phyloP scores from a whole-genome alignment of 2,113 vertebrate species.

The Bungarus multicinctus region DNA sequence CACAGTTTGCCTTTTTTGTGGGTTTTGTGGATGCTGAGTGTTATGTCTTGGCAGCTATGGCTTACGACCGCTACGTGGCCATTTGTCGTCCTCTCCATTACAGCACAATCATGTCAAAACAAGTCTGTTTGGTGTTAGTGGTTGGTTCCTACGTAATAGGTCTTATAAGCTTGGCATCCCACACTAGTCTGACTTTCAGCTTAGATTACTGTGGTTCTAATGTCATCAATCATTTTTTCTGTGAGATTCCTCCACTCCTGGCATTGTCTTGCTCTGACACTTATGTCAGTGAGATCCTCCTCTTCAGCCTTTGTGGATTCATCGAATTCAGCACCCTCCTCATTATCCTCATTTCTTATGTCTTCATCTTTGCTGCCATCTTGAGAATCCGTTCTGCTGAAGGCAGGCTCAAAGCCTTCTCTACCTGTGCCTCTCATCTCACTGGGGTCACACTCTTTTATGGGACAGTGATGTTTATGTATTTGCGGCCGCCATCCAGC shows the following conservation, averaged over 20 bases:
- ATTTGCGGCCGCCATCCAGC: constrained; percentile 49
- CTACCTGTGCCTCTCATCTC: constrained; percentile 57
- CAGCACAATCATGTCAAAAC: constrained; percentile 58
- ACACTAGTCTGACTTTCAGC: constrained; percentile 53
- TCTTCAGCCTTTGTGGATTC: constrained; percentile 54
- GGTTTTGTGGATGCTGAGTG: constrained; percentile 63
- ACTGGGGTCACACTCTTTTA: constrained; percentile 60
- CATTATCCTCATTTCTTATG: constrained; percentile 54
- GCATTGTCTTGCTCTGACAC: constrained; percentile 63
- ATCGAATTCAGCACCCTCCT: constrained; percentile 53
- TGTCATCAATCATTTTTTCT: constrained; percentile 65
- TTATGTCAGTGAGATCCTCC: constrained; percentile 50
- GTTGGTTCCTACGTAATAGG: constrained; percentile 48
- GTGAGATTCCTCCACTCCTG: constrained; percentile 66
- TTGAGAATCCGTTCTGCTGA: constrained; percentile 39
- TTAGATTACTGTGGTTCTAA: constrained; percentile 56
- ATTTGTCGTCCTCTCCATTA: constrained; percentile 70
- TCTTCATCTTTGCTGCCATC: constrained; percentile 46
- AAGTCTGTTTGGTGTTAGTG: constrained; percentile 37
- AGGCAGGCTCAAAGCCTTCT: constrained; percentile 50
- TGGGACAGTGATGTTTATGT: constrained; percentile 58
- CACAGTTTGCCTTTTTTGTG: constrained; percentile 64
- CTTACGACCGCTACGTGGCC: constrained; percentile 68
- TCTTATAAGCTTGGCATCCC: constrained; percentile 19
- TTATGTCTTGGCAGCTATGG: constrained; percentile 66